Conservation (phyloP, 2,113 vertebrate species). For the Pygoscelis adeliae region DNA sequence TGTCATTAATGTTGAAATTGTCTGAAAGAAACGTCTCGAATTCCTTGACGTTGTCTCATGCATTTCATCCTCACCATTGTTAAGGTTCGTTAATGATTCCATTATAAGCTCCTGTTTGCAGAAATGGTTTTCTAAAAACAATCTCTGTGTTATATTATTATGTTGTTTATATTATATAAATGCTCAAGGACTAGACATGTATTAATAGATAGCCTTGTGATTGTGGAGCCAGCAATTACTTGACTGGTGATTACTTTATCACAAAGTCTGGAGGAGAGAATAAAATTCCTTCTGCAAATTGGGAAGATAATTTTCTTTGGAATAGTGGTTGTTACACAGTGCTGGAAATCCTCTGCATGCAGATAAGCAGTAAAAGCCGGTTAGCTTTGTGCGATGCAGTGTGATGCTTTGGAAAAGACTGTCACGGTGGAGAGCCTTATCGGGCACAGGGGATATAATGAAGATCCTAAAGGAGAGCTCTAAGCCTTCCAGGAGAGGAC, state of each 20-base stretch:
- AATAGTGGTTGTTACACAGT: neutral
- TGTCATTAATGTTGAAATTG: neutral
- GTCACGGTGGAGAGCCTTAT: neutral
- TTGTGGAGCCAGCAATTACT: slow-evolving; percentile 32
- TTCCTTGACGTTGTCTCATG: slow-evolving; percentile 29
- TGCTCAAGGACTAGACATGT: slow-evolving; percentile 1
- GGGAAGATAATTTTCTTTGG: slow-evolving; percentile 44
- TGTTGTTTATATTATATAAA: slow-evolving; percentile 43
- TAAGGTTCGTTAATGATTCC: slow-evolving; percentile 57
- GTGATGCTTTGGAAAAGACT: neutral
- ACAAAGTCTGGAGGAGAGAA: slow-evolving; percentile 28
- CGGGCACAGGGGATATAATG: neutral
- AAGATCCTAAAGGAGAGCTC: neutral
- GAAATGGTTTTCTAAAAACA: slow-evolving; percentile 50
- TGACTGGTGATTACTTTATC: slow-evolving; percentile 51
- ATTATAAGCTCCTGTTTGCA: slow-evolving; percentile 37
- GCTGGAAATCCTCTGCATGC: slow-evolving; percentile 41
- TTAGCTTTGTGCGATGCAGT: neutral
- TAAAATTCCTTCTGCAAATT: slow-evolving; percentile 47
- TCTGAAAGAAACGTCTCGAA: neutral
- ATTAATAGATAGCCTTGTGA: slow-evolving; percentile 51
- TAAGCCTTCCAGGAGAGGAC: neutral
- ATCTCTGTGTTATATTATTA: slow-evolving; percentile 41
- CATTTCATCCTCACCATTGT: neutral
- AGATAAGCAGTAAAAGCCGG: slow-evolving; percentile 25